Evolutionary conservation across 2,888 invertebrate genomes (phyloP).

Genomic region (Polymixis flavicincta): DNA sequence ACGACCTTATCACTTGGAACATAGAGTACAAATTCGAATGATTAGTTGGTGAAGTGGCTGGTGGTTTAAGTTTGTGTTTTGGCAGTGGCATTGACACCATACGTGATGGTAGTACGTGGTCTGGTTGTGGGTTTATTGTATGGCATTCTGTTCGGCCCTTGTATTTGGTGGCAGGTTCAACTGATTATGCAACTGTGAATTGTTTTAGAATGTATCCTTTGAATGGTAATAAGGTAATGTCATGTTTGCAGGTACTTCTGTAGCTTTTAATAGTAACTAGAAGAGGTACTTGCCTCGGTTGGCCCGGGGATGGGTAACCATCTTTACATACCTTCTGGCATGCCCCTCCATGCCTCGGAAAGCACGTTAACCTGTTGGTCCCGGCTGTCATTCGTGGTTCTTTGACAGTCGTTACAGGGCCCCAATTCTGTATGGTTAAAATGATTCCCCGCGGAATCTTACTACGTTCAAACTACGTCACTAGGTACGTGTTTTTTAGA

Average conservation of each 20-base stretch:
- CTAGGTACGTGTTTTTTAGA: too few relatives aligned
- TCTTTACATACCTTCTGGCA: too few relatives aligned
- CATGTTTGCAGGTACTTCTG: neutral
- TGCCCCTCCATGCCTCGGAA: too few relatives aligned
- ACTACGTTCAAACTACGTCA: too few relatives aligned
- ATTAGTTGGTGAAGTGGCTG: neutral
- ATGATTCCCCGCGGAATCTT: too few relatives aligned
- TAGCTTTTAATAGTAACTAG: neutral
- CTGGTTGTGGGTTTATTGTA: constrained; percentile 47
- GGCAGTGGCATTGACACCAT: constrained; percentile 77
- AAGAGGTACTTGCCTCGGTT: too few relatives aligned
- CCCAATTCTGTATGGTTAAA: too few relatives aligned
- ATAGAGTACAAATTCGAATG: constrained; percentile 57
- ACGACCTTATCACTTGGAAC: neutral
- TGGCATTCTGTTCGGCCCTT: constrained; percentile 37
- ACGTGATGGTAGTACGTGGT: constrained; percentile 74
- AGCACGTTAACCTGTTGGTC: too few relatives aligned
- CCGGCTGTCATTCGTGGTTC: too few relatives aligned
- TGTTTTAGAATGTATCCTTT: constrained; percentile 22
- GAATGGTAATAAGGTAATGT: neutral
- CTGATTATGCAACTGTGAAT: constrained; percentile 32
- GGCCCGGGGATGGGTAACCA: too few relatives aligned
- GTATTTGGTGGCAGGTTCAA: constrained; percentile 12
- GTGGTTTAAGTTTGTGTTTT: constrained; percentile 42
- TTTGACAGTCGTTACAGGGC: too few relatives aligned